A percentile compares a stretch with the other conserved stretches of the same genome.
These are phyloP conservation scores for Chiloscyllium plagiosum DNA, from an alignment of 2,113 vertebrate species.

Conservation along the genomic window DNA sequence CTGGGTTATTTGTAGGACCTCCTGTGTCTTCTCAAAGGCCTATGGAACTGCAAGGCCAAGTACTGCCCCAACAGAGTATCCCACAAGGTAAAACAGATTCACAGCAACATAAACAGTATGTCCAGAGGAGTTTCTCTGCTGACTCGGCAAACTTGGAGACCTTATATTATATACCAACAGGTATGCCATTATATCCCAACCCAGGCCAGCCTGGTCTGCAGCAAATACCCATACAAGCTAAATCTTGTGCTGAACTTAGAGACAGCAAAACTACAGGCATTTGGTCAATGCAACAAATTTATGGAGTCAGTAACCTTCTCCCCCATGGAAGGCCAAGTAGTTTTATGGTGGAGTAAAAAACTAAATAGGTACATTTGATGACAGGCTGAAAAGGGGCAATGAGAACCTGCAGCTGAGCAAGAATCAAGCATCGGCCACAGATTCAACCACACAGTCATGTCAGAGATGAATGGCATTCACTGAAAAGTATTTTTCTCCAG, in stretches of 20 bases:
- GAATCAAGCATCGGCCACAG: not conserved
- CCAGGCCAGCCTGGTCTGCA: slow-evolving; percentile 48
- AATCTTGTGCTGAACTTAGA: not conserved
- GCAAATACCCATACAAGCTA: not conserved
- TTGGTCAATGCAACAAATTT: slow-evolving; percentile 17
- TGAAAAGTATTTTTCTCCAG: slow-evolving; percentile 15
- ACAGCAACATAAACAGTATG: slow-evolving; percentile 57
- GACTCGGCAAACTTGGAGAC: slow-evolving; percentile 75
- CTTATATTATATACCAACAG: slow-evolving; percentile 81
- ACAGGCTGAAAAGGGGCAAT: not conserved
- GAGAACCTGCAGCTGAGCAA: not conserved
- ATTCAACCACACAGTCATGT: not conserved
- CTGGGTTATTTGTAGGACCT: slow-evolving; percentile 54
- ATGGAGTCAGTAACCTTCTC: not conserved
- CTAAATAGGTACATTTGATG: not conserved
- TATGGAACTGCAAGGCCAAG: slow-evolving; percentile 52
- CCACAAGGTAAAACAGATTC: slow-evolving; percentile 49
- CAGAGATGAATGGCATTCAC: not conserved
- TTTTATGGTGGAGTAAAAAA: slow-evolving; percentile 14
- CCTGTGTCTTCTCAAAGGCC: slow-evolving; percentile 54
- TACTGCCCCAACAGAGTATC: slow-evolving; percentile 49
- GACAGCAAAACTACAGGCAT: slow-evolving; percentile 5
- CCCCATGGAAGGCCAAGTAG: slow-evolving; percentile 26
- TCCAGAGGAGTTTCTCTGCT: slow-evolving; percentile 57
- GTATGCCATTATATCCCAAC: slow-evolving; percentile 74